These are phyloP conservation scores for Triplophysa bombifrons DNA, from an alignment of 2,797 vertebrate genomes.

Conservation along the genomic window DNA sequence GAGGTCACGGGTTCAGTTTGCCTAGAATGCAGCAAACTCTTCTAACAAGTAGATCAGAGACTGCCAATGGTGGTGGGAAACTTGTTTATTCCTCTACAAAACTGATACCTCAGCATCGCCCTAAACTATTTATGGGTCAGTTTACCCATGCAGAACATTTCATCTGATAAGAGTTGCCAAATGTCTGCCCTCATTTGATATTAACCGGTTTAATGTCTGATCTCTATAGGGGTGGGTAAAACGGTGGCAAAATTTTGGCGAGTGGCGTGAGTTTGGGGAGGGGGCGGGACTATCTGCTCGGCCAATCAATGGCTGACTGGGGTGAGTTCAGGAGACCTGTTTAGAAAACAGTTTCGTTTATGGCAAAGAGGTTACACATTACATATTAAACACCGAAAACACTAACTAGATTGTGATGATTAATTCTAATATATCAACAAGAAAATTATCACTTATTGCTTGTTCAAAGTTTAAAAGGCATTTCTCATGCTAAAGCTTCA, in stretches of 20 bases:
- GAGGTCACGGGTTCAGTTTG: conserved; percentile 13
- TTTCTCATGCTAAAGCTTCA: conserved; percentile 4
- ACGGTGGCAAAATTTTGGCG: conserved; percentile 5
- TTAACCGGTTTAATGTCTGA: conserved; percentile 31
- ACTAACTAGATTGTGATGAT: not conserved
- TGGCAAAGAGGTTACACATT: not conserved
- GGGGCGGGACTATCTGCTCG: not conserved
- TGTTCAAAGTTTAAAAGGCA: conserved; percentile 4
- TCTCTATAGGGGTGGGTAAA: conserved; percentile 1
- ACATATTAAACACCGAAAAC: not conserved
- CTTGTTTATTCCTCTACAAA: conserved; percentile 31
- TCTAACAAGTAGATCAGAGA: conserved; percentile 20
- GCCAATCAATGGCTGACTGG: not conserved
- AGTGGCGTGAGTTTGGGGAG: not conserved
- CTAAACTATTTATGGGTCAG: conserved; percentile 1
- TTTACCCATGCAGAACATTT: not conserved
- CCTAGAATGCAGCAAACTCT: not conserved
- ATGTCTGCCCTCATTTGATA: conserved; percentile 35
- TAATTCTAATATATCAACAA: not conserved
- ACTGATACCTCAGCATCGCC: conserved; percentile 15
- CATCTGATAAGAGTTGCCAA: conserved; percentile 7
- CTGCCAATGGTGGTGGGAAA: not conserved
- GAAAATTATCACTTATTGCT: not conserved
- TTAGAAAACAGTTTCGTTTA: not conserved
- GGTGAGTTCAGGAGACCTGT: not conserved